phyloP scores from a whole-genome alignment of 2,113 vertebrate species.

The Benitochromis conjunctus region DNA sequence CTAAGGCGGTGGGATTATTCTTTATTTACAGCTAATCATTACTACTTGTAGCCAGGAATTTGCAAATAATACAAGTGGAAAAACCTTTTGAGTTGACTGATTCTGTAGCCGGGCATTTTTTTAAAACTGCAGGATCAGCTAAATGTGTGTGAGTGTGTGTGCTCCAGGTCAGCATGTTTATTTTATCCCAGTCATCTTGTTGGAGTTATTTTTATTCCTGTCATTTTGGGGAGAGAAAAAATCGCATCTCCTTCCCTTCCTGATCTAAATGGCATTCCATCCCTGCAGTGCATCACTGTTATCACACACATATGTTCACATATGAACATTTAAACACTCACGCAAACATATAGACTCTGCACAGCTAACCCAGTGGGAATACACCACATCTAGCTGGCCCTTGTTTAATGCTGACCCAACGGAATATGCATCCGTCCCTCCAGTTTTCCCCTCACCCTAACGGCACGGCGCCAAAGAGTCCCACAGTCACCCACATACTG shows the following conservation, averaged over 20 bases:
- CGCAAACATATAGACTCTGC: neutral
- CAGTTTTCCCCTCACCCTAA: slow-evolving; percentile 40
- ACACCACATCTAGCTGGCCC: slow-evolving; percentile 50
- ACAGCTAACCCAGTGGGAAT: slow-evolving; percentile 38
- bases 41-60: neutral
- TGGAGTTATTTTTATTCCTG: slow-evolving; percentile 30
- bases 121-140: slow-evolving; percentile 9
- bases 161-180: slow-evolving; percentile 10
- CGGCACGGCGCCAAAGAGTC: neutral
- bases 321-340: neutral
- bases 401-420: slow-evolving; percentile 66
- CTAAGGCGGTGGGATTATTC: neutral
- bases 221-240: slow-evolving; percentile 2
- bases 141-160: neutral
- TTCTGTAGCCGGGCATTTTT: neutral
- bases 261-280: slow-evolving; percentile 10
- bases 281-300: slow-evolving; percentile 5
- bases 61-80: neutral
- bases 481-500: neutral
- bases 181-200: neutral
- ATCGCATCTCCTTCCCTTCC: slow-evolving; percentile 7
- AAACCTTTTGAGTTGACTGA: neutral
- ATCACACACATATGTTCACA: neutral
- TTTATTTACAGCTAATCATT: neutral
- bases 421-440: slow-evolving; percentile 32